phyloP scores from a whole-genome alignment of 2,797 vertebrate genomes.

The Anguilla obscura region DNA sequence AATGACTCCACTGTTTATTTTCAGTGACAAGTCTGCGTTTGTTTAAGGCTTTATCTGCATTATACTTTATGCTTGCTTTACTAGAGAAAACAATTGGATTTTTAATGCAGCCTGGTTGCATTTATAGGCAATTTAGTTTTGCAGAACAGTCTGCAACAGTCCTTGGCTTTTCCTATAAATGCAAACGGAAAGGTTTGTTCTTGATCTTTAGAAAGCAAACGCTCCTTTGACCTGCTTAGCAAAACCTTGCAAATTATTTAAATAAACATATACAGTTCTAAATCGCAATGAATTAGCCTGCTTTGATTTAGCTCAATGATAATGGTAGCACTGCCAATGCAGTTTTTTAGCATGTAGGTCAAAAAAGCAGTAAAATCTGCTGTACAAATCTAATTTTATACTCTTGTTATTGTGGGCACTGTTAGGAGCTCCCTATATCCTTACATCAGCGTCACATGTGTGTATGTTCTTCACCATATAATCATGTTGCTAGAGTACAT shows the following conservation, averaged over 20 bases:
- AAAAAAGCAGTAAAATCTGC: background rate
- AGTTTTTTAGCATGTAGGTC: background rate
- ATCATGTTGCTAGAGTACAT: slow-evolving; percentile 27
- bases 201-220: background rate
- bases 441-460: background rate
- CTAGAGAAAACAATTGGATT: background rate
- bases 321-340: background rate
- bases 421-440: background rate
- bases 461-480: background rate
- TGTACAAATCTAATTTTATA: background rate
- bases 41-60: slow-evolving; percentile 14
- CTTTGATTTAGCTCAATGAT: background rate
- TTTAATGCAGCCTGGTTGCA: slow-evolving; percentile 18
- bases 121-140: slow-evolving; percentile 12
- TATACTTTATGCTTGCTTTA: background rate
- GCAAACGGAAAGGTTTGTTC: background rate
- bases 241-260: background rate
- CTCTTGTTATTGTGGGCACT: background rate
- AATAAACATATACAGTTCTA: background rate
- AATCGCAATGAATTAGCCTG: background rate
- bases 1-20: slow-evolving; percentile 17
- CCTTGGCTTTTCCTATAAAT: background rate
- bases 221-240: background rate
- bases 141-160: background rate
- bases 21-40: slow-evolving; percentile 23